phyloP scores from a whole-genome alignment of 2,113 vertebrate species.

The Neolamprologus brichardi region DNA sequence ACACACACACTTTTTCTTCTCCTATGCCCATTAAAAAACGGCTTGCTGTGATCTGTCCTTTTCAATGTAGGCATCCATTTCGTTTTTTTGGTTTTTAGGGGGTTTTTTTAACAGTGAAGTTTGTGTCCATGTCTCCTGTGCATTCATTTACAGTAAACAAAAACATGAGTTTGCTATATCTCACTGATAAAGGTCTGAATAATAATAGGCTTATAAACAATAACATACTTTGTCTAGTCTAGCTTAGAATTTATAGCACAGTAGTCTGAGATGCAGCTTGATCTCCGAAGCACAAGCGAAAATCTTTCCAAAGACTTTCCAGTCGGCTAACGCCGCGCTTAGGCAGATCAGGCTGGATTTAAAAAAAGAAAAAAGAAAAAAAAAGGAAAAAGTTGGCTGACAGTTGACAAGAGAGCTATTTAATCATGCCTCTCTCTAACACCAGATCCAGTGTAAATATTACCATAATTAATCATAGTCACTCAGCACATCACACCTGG shows the following conservation, averaged over 20 bases:
- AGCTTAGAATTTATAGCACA: background rate
- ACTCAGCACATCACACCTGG: constrained; percentile 47
- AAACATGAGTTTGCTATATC: background rate
- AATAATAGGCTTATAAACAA: background rate
- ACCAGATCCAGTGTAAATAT: constrained; percentile 69
- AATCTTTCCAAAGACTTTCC: constrained; percentile 39
- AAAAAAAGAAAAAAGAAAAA: accelerated
- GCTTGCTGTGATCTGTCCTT: constrained; percentile 52
- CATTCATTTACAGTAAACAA: background rate
- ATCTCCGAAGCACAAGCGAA: background rate
- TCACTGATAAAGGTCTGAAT: background rate
- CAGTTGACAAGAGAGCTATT: constrained; percentile 58
- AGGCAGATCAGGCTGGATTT: constrained; percentile 35
- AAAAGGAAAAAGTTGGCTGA: constrained; percentile 28
- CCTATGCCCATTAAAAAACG: constrained; percentile 43
- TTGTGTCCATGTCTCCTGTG: background rate
- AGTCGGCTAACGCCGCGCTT: background rate
- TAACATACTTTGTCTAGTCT: background rate
- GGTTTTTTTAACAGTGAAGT: accelerated
- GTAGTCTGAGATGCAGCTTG: background rate
- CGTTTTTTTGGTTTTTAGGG: background rate
- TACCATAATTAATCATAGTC: constrained; percentile 72
- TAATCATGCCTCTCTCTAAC: constrained; percentile 48
- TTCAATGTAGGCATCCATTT: background rate
- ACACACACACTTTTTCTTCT: background rate